These are phyloP conservation scores for Enteromius fasciolatus DNA, from an alignment of 2,797 vertebrate genomes.

Conservation along the genomic window DNA sequence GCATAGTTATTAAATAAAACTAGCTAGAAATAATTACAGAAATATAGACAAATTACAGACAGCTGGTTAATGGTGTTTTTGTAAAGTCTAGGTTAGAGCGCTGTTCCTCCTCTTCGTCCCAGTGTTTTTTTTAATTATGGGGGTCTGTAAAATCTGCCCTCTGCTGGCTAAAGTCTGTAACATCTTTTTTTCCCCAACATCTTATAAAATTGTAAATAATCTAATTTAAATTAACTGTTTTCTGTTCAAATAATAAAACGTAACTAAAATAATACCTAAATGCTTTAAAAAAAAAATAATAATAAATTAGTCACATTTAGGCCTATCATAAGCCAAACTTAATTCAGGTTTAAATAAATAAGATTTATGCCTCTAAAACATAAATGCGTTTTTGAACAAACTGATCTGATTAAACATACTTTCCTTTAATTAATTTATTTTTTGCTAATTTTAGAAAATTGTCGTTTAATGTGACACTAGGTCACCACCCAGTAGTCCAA, in stretches of 20 bases:
- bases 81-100: slow-evolving; percentile 70
- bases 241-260: too few species aligned
- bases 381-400: background rate
- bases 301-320: background rate
- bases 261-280: background rate
- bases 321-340: background rate
- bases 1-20: slow-evolving; percentile 53
- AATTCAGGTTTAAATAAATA: background rate
- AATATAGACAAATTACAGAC: background rate
- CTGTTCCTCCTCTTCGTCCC: slow-evolving; percentile 77
- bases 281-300: background rate
- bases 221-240: background rate
- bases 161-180: slow-evolving; percentile 69
- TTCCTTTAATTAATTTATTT: background rate
- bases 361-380: background rate
- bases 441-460: background rate
- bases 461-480: background rate
- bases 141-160: slow-evolving; percentile 65
- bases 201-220: background rate
- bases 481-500: slow-evolving; percentile 11
- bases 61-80: slow-evolving; percentile 15
- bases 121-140: slow-evolving; percentile 62
- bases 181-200: slow-evolving; percentile 39
- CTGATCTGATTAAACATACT: background rate
- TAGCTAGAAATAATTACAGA: background rate